Base-by-base conservation (phyloP, 53 echinoderm and acorn worm species). In the Astropecten irregularis region DNA sequence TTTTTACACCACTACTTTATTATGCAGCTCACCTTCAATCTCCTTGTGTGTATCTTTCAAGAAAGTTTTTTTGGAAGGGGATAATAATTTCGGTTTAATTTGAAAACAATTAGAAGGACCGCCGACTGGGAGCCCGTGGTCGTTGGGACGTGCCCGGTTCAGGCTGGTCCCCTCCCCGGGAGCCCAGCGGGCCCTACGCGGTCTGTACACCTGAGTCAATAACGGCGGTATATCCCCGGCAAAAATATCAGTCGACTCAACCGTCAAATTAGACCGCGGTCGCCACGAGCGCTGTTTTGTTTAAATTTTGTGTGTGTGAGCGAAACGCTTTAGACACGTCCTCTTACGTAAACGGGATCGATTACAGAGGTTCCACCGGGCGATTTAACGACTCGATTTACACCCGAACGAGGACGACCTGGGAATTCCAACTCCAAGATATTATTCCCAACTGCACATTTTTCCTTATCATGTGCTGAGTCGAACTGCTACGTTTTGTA, bases 201-300 rank as follows among this genome's bases (percentile, higher is more conserved):
- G 79, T 79, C 61, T 40, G 61, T 79, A 79, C 79, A 79, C 79
- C 79, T 79, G 79, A 79, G 79, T 79, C 79, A 79, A 79, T 79
- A 79, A 58, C 34, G 44, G 46, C 3, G 39, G 18, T 62, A 44
- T n/a, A n/a, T n/a, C 61, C 79, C 27, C 19, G 79, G 42, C 62
- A 79, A 44, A n/a, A 48, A 46, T 46, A 44, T 79, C 79, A 46
- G 16, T 42, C 29, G 20, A 79, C 62, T 62, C 62, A 62, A 58
- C 25, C 22, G 62, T 60, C 79, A 60, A 79, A 79, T 79, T 79
- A 79, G n/a, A 62, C 79, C 79, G 36, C 79, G 6, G 42, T 61
- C 47, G 79, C 79, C 79, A 79, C 25, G 79, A 79, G 79, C 79
- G 48, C 79, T 61, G 48, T 79, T 62, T 57, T 76, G 76, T 76